A percentile compares a stretch with the other conserved stretches of the same genome.
Evolutionary conservation across 2,797 vertebrate genomes (phyloP).

Genomic region (Myotis myotis): DNA sequence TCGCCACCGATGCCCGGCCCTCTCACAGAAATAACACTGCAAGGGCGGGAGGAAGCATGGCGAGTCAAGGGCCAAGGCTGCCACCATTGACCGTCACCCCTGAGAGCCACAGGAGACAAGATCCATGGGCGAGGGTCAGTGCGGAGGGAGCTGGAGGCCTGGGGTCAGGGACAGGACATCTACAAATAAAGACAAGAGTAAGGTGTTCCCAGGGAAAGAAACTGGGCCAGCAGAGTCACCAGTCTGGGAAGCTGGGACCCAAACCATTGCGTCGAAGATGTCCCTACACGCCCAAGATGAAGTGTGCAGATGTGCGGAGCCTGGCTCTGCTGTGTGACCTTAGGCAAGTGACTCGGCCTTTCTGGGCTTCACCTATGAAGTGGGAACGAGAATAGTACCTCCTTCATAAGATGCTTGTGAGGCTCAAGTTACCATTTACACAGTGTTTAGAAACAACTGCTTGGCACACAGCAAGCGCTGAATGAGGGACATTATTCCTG

Average conservation of each 20-base stretch:
- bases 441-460: not conserved
- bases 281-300: not conserved
- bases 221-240: not conserved
- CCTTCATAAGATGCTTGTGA: not conserved
- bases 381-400: not conserved
- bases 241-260: not conserved
- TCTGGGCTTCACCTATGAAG: not conserved
- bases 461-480: not conserved
- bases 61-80: not conserved
- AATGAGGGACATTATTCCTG: not conserved
- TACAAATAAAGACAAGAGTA: not conserved
- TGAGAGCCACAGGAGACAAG: not conserved
- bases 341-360: not conserved
- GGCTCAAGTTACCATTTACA: not conserved
- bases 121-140: too few species aligned
- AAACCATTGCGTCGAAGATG: not conserved
- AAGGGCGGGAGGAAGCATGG: too few species aligned
- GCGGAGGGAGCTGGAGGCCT: not conserved
- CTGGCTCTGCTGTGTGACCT: not conserved
- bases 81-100: not conserved
- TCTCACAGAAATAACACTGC: not conserved
- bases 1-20: not conserved
- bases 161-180: not conserved
- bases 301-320: too few species aligned
- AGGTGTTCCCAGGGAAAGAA: not conserved